Conservation (phyloP, 2,113 vertebrate species). For the Spheniscus mendiculus region DNA sequence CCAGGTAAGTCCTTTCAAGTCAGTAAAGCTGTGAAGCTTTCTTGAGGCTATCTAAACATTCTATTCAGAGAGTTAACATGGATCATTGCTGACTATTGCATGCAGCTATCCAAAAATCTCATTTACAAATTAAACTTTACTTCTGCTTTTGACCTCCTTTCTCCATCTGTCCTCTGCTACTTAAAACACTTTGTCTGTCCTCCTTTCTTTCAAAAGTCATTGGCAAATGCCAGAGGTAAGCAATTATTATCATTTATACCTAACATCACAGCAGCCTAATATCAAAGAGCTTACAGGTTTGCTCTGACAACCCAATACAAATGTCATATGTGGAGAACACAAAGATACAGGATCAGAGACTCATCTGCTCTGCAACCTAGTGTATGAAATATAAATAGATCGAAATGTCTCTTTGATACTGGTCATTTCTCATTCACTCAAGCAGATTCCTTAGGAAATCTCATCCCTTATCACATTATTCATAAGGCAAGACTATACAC, state of each 20-base stretch:
- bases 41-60: not conserved
- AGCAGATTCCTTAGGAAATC: not conserved
- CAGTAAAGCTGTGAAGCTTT: not conserved
- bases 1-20: not conserved
- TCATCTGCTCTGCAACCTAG: not conserved
- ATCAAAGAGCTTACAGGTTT: not conserved
- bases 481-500: not conserved
- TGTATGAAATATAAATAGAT: not conserved
- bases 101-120: not conserved
- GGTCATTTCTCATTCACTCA: not conserved
- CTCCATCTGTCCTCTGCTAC: not conserved
- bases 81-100: not conserved
- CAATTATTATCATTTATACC: not conserved
- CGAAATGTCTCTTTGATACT: not conserved
- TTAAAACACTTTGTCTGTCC: not conserved
- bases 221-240: not conserved
- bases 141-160: not conserved
- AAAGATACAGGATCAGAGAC: not conserved
- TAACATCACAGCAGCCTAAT: not conserved
- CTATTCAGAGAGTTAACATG: not conserved
- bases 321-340: not conserved
- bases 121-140: not conserved
- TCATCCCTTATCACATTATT: not conserved
- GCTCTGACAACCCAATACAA: not conserved
- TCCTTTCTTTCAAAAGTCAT: not conserved